Conservation (phyloP, 2,888 invertebrate genomes). For the Sceliomorpha sp. region DNA sequence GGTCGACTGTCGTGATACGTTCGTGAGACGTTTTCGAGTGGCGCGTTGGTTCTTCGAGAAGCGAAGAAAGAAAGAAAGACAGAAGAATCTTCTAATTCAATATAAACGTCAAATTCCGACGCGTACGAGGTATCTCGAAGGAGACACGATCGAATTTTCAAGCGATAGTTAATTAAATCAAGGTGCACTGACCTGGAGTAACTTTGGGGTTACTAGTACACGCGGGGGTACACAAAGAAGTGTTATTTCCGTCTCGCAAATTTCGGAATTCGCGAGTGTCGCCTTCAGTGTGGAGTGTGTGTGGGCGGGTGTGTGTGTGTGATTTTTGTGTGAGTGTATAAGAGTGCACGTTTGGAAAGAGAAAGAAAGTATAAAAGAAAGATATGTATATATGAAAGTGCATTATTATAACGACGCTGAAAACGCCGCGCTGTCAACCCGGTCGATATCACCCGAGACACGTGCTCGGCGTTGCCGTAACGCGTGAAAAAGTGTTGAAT, state of each 20-base stretch:
- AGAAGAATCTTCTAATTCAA: not conserved
- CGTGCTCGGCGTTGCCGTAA: not conserved
- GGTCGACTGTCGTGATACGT: constrained; percentile 59
- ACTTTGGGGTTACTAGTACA: too few species aligned
- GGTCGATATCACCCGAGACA: not conserved
- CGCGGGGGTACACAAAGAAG: too few species aligned
- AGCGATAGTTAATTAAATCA: too few species aligned
- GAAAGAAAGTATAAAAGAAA: not conserved
- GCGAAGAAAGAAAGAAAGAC: not conserved
- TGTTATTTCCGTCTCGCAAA: too few species aligned
- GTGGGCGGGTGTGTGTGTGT: constrained; percentile 12
- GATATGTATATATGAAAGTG: not conserved
- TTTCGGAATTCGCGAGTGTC: constrained; percentile 15
- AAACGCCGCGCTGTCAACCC: not conserved
- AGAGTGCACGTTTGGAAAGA: not conserved
- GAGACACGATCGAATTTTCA: too few species aligned
- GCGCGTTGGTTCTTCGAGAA: not conserved
- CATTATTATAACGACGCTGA: too few species aligned
- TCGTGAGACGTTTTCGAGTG: constrained; percentile 9
- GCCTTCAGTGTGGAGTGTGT: too few species aligned
- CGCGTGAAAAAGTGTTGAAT: too few species aligned
- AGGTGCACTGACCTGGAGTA: too few species aligned
- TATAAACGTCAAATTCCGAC: too few species aligned
- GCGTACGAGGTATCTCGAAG: too few species aligned
- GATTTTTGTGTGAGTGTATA: constrained; percentile 1